Evolutionary conservation across 2,888 invertebrate species (phyloP), one percentile per base, ranked within the genome.

Genomic region (Oligia strigilis): DNA sequence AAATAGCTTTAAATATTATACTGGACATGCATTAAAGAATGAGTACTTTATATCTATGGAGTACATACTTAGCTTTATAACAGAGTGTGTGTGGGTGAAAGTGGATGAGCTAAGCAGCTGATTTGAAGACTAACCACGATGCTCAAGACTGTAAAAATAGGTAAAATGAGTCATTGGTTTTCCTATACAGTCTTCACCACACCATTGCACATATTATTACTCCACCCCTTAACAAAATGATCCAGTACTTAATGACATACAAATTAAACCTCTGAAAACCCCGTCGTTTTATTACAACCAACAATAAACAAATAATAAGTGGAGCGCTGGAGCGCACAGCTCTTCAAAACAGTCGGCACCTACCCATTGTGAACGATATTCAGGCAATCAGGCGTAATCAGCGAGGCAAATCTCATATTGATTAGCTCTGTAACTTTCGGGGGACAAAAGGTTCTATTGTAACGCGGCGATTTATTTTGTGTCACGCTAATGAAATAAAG

Each of bases 321-420:
- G 55, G 36, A 71, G 40, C 64, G 46, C 2, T n/a, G 55, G 43
- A 73, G 72, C 65, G 52, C 36, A 52, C 19, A 69, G 43, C 79
- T 72, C 40, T 64, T 72, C 67, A 73, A 72, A 75, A 86, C 79
- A 83, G 60, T 29, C 60, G 60, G 74, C 64, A 73, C 55, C 62
- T 49, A 75, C 58, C 23, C 17, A 77, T 83, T 87, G 84, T 78
- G 79, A 72, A 17, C 69, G 65, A 55, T 72, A 81, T 71, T 82
- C 76, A 43, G 55, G 43, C 69, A 81, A 67, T 82, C 76, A 52
- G 46, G 23, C 69, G 72, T 74, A 72, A 78, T 86, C 72, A 71
- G 71, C 60, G 67, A 78, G 46, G 67, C 64, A 75, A 86, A 83
- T 78, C 79, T 75, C 60, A 65, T 75, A 75, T 78, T 84, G 83